A percentile compares a stretch with the other conserved stretches of the same genome.
Evolutionary conservation across 92 coral and sea anemone species (phyloP).

Genomic region (Nematostella vectensis): DNA sequence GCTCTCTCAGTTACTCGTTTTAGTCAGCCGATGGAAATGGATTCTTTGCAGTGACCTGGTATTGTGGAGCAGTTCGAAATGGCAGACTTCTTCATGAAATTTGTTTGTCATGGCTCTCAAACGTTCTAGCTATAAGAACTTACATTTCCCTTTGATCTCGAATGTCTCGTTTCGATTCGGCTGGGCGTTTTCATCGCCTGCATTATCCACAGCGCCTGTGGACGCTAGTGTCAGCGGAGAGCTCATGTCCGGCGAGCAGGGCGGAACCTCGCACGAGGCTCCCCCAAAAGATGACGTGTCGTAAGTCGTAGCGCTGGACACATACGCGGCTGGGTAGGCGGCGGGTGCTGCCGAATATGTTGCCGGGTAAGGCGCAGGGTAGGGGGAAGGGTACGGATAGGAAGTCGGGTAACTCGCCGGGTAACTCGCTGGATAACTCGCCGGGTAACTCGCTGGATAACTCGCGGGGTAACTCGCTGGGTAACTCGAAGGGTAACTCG

Average conservation of each 20-base stretch:
- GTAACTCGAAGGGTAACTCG: slow-evolving; percentile 3
- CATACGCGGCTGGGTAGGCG: slow-evolving; percentile 14
- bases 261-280: neutral
- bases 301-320: neutral
- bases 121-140: too few species aligned
- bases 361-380: slow-evolving; percentile 7
- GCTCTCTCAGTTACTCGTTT: too few species aligned
- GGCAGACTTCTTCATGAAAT: too few species aligned
- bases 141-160: slow-evolving; percentile 44
- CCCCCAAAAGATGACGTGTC: neutral
- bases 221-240: neutral
- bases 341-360: slow-evolving; percentile 3
- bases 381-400: slow-evolving; percentile 20
- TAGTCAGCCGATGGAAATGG: too few species aligned
- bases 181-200: slow-evolving; percentile 28
- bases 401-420: slow-evolving; percentile 11
- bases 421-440: slow-evolving; percentile 8
- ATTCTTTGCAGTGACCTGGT: too few species aligned
- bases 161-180: slow-evolving; percentile 50
- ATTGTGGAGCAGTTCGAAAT: too few species aligned
- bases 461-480: slow-evolving; percentile 5
- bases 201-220: slow-evolving; percentile 3
- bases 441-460: slow-evolving; percentile 11
- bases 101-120: too few species aligned
- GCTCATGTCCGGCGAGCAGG: slow-evolving; percentile 10